A percentile compares a stretch with the other conserved stretches of the same genome.
phyloP scores from a whole-genome alignment of 2,888 invertebrate species.

The Trachelus iudaicus region DNA sequence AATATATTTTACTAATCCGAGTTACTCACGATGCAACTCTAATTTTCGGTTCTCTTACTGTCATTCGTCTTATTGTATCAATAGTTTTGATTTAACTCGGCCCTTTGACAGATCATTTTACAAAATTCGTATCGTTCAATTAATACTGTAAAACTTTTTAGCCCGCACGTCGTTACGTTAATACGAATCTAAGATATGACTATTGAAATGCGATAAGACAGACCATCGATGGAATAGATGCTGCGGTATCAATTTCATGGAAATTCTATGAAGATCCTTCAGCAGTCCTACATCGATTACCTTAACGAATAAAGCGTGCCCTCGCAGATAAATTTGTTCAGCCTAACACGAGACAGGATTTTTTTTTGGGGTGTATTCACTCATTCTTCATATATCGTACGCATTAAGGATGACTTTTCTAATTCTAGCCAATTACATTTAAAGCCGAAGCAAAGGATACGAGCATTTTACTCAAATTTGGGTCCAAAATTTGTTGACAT shows the following conservation, averaged over 20 bases:
- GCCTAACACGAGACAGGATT: not conserved
- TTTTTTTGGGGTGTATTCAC: not conserved
- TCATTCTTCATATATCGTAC: not conserved
- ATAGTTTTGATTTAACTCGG: not conserved
- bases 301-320: not conserved
- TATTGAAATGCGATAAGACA: not conserved
- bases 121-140: not conserved
- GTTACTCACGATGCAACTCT: slow-evolving; percentile 3
- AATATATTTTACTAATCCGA: slow-evolving; percentile 21
- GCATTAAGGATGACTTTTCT: not conserved
- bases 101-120: not conserved
- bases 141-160: not conserved
- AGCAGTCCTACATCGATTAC: not conserved
- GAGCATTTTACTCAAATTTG: not conserved
- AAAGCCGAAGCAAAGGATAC: not conserved
- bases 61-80: not conserved
- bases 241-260: not conserved
- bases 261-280: not conserved
- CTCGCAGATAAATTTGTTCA: not conserved
- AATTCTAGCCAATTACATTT: not conserved
- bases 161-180: not conserved
- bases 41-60: not conserved
- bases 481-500: not conserved
- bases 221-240: not conserved
- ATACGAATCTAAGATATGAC: not conserved